A percentile compares a stretch with the other conserved stretches of the same genome.
These are phyloP conservation scores for Tiaroga cobitis DNA, from an alignment of 2,797 vertebrate genomes.

Conservation along the genomic window DNA sequence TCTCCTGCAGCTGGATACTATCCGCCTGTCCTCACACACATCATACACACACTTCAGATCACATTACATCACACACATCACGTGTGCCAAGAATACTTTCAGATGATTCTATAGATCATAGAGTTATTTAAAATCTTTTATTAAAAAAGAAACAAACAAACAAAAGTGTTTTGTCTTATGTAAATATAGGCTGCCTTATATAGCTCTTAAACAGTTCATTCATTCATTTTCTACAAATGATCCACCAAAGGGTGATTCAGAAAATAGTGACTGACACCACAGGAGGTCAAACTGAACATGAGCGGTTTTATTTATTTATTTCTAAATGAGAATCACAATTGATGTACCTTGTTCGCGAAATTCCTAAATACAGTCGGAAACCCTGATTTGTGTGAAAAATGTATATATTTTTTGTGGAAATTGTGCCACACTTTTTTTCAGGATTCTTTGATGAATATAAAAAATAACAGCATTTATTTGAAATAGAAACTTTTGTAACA, in stretches of 20 bases:
- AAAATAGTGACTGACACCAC: not conserved
- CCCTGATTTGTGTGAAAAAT: no score
- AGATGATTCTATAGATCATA: not conserved
- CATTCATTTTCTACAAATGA: not conserved
- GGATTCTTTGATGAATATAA: no score
- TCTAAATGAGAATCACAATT: not conserved
- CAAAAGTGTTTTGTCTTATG: not conserved
- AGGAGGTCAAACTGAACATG: not conserved
- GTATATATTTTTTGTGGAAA: no score
- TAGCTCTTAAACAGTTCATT: not conserved
- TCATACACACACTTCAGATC: no score
- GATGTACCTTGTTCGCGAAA: not conserved
- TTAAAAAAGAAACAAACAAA: not conserved
- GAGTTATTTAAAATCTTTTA: not conserved
- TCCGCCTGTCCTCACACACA: conserved; percentile 39
- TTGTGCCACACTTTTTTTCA: no score
- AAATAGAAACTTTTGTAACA: no score
- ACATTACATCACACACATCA: not conserved
- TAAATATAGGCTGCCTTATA: not conserved
- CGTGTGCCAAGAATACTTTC: not conserved
- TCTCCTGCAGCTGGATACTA: no score
- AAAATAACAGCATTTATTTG: no score
- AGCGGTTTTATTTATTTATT: not conserved
- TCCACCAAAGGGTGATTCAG: not conserved
- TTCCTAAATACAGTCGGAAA: no score